Evolutionary conservation across 1,140 invertebrate genomes (phyloP).

Genomic region (Sitophilus oryzae): DNA sequence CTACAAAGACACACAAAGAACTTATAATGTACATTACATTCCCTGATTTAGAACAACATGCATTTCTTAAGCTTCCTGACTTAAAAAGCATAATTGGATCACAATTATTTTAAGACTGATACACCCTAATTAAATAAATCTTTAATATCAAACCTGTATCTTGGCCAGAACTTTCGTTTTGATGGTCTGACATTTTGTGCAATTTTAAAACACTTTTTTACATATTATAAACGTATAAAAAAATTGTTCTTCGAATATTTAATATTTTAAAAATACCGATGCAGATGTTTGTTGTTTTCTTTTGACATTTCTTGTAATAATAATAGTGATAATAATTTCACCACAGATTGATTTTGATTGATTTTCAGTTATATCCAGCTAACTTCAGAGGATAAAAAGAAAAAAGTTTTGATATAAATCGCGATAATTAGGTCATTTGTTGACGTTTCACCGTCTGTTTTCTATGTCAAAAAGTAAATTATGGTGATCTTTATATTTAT

Average conservation of each 20-base stretch:
- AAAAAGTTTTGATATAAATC: neutral
- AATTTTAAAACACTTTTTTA: neutral
- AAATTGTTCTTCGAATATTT: neutral
- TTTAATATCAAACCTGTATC: constrained; percentile 25
- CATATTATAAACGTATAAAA: neutral
- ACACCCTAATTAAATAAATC: no score
- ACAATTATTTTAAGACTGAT: neutral
- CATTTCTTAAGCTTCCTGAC: neutral
- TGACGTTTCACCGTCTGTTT: constrained; percentile 26
- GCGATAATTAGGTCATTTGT: constrained; percentile 21
- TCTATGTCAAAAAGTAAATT: constrained; percentile 13
- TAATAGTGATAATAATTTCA: no score
- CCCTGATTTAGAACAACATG: neutral
- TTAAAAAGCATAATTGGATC: neutral
- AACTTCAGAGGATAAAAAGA: neutral
- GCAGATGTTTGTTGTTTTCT: no score
- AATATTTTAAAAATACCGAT: no score
- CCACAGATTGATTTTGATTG: no score
- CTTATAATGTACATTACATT: no score
- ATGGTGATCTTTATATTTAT: constrained; percentile 5
- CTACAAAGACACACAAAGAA: no score
- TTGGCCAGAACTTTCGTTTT: constrained; percentile 17
- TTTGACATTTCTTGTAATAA: no score
- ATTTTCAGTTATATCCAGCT: no score
- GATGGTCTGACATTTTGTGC: constrained; percentile 21